These are phyloP conservation scores for Centropyge bicolor DNA, from an alignment of 2,797 vertebrate genomes.

Conservation along the genomic window DNA sequence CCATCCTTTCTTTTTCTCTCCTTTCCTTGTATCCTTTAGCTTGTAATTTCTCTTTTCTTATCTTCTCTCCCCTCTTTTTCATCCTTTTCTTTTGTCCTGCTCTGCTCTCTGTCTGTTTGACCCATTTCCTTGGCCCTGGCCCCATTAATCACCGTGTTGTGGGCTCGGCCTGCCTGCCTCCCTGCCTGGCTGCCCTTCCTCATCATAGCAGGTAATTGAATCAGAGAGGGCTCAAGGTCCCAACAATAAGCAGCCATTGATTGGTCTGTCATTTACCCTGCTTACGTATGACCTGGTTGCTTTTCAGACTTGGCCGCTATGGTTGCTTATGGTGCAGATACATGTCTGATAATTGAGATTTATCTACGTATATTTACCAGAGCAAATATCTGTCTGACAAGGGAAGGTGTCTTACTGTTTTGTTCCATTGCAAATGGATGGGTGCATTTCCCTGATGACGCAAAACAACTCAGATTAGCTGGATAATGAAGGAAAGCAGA, in stretches of 20 bases:
- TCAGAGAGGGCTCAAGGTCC: conserved; percentile 64
- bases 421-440: background rate
- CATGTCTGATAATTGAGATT: conserved; percentile 35
- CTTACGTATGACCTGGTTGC: conserved; percentile 48
- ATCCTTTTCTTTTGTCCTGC: background rate
- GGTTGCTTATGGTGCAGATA: conserved; percentile 18
- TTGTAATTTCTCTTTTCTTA: conserved; percentile 15
- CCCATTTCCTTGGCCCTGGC: conserved; percentile 78
- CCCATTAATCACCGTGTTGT: conserved; percentile 82
- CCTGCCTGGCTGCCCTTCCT: conserved; percentile 69
- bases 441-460: conserved; percentile 1
- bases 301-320: background rate
- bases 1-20: background rate
- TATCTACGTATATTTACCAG: conserved; percentile 26
- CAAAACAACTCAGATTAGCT: background rate
- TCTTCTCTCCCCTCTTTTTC: background rate
- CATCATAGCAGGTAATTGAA: conserved; percentile 83
- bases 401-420: background rate
- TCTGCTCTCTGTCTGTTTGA: conserved; percentile 65
- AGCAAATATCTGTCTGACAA: conserved; percentile 20
- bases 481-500: background rate
- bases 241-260: conserved; percentile 72
- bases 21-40: background rate
- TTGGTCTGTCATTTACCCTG: conserved; percentile 59
- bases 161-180: conserved; percentile 53